Evolutionary conservation across 2,888 invertebrate species (phyloP), one percentile per base, ranked within the genome.

Genomic region (Macrophya annulata): DNA sequence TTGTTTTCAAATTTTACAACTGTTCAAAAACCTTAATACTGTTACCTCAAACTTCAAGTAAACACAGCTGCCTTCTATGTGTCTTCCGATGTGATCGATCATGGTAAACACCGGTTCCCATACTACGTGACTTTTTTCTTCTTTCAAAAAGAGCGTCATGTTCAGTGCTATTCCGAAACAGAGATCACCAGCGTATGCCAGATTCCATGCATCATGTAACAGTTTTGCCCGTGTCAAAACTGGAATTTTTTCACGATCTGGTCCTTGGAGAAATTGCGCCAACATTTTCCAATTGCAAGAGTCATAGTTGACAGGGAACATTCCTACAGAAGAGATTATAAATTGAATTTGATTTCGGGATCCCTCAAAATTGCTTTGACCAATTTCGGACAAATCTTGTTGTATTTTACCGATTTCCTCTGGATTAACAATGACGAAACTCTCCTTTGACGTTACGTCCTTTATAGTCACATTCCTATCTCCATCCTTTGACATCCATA

Each of bases 71-170:
- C 95, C 95, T 87, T 96, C 96, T 88, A 97, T 96, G 88, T 96
- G 96, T 86, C 96, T 94, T 48, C 97, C 96, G 84, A 97, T 95
- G 89, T 97, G 97, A 91, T 97, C 97, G 76, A 97, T 96, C 94
- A 97, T 96, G 2, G 97, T 97, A 90, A 97, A 97, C 10, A 97
- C 96, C 0, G 97, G 97, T 91, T 97, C 96, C 97, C 97, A 98
- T 0, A 97, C 97, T 0, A 97, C 93, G 88, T 97, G 96, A 87
- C 97, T 95, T 45, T 96, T 95, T 92, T 97, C 97, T 76, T 95
- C 94, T 89, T 95, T 96, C 91, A 97, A 93, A 89, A 97, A 97
- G 59, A 97, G 93, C 0, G 97, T 97, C 96, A 97, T 97, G 89
- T 97, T 96, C 37, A 98, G 94, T 0, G 97, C 97, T 0, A 96